phyloP scores from a whole-genome alignment of 2,113 vertebrate species.

The cat (Felis catus) region F.catus_Fca126_mat1.0 CM031419.1:19089501-19090000 shows the following conservation, averaged over 20 bases:
- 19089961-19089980: background rate
- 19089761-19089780: too few relatives aligned
- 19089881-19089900: background rate
- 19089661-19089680: too few relatives aligned
- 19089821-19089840: background rate
- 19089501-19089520: background rate
- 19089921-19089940: background rate
- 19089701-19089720: too few relatives aligned
- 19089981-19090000: background rate
- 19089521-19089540: background rate
- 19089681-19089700: too few relatives aligned
- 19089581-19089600: too few relatives aligned
- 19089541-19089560: background rate
- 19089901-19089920: background rate
- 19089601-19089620: too few relatives aligned
- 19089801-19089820: background rate
- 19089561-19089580: too few relatives aligned
- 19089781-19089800: background rate
- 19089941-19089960: too few relatives aligned
- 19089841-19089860: background rate
- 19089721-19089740: too few relatives aligned
- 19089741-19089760: too few relatives aligned
- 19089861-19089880: background rate
- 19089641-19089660: too few relatives aligned
- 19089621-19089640: too few relatives aligned